Conservation (phyloP, 1,140 invertebrate genomes). For the Pemphigus obesinymphae region DNA sequence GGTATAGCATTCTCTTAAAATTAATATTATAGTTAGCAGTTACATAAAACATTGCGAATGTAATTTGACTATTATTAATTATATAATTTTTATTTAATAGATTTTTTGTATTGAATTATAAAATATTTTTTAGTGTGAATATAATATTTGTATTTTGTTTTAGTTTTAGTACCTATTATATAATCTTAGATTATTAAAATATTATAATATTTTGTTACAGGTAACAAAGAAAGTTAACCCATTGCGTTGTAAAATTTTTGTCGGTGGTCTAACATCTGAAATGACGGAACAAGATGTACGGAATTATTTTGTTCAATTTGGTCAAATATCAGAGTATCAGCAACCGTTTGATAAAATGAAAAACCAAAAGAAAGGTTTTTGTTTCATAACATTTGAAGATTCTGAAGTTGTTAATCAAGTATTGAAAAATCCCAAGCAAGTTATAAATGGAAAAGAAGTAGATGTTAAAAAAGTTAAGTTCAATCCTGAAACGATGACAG, state of each 20-base stretch:
- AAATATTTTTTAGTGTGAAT: too few relatives aligned
- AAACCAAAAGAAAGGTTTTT: slow-evolving; percentile 63
- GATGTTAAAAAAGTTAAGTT: slow-evolving; percentile 57
- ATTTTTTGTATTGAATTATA: too few relatives aligned
- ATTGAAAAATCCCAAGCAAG: slow-evolving; percentile 61
- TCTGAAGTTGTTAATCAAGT: slow-evolving; percentile 60
- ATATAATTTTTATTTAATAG: too few relatives aligned
- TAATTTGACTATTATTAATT: too few relatives aligned
- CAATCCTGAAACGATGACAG: slow-evolving; percentile 52
- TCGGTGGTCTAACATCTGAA: slow-evolving; percentile 63
- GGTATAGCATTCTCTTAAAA: too few relatives aligned
- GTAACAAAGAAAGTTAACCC: slow-evolving; percentile 56
- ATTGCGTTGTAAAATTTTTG: slow-evolving; percentile 62
- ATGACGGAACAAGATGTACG: slow-evolving; percentile 62
- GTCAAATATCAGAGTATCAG: slow-evolving; percentile 62
- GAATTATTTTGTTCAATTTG: slow-evolving; percentile 60
- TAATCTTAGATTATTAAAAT: neutral
- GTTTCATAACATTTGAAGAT: slow-evolving; percentile 64
- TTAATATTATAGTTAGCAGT: too few relatives aligned
- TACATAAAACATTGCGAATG: too few relatives aligned
- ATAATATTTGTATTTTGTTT: too few relatives aligned
- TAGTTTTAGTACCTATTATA: neutral
- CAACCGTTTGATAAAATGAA: slow-evolving; percentile 68
- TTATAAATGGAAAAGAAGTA: slow-evolving; percentile 62
- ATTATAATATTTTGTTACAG: neutral